A percentile compares a stretch with the other conserved stretches of the same genome.
Evolutionary conservation across 2,113 vertebrate genomes (phyloP).

Genomic region (Larimichthys polyactis): DNA sequence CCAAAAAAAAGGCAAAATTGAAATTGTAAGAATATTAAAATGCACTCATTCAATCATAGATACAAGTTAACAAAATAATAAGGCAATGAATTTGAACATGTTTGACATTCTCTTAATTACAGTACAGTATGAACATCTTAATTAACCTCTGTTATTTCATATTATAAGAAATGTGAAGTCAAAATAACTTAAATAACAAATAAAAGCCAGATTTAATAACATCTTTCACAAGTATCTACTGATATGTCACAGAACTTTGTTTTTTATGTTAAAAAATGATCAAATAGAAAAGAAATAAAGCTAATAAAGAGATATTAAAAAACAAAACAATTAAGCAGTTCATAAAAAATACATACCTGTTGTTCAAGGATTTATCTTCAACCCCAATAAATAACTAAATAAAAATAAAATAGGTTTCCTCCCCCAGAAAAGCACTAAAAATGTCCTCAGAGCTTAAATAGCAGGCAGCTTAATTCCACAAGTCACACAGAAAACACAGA

Average conservation of each 20-base stretch:
- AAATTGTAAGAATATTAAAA: neutral
- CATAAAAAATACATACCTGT: constrained; percentile 71
- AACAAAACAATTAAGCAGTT: neutral
- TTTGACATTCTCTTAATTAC: neutral
- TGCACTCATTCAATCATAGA: neutral
- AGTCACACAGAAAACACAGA: constrained; percentile 67
- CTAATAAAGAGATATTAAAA: neutral
- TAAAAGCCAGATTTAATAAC: neutral
- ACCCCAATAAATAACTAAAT: constrained; percentile 29
- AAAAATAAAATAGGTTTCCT: constrained; percentile 43
- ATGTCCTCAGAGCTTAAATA: constrained; percentile 56
- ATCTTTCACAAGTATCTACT: neutral
- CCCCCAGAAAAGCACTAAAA: constrained; percentile 19
- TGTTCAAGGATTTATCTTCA: constrained; percentile 47
- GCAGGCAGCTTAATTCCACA: constrained; percentile 68
- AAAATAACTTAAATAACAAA: constrained; percentile 17
- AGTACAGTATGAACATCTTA: neutral
- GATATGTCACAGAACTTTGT: neutral
- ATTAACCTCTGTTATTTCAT: neutral
- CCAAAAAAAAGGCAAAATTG: constrained; percentile 3
- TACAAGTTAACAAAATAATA: too few relatives aligned
- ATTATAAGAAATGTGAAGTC: neutral
- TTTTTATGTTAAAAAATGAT: neutral
- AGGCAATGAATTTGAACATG: neutral
- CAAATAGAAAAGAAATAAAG: neutral